Percentiles rank a stretch among this genome's conserved stretches.
Evolutionary conservation across 2,113 vertebrate genomes (phyloP).

Genomic region (Damaliscus lunatus): DNA sequence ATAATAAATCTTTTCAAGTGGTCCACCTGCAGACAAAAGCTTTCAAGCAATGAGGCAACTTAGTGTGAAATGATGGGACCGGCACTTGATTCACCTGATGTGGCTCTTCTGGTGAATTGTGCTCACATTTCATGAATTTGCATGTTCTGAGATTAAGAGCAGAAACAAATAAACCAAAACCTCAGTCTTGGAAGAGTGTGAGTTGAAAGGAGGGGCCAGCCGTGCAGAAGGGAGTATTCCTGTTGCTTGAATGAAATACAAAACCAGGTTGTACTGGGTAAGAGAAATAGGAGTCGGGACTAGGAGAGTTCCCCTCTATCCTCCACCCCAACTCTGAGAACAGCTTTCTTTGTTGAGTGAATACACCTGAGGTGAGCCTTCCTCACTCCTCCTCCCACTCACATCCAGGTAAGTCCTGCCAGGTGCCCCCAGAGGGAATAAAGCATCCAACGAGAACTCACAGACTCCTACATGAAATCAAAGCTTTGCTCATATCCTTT

Average conservation of each 20-base stretch:
- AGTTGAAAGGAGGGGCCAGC: background rate
- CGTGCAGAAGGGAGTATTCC: background rate
- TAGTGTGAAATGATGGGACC: background rate
- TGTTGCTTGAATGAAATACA: background rate
- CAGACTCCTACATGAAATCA: background rate
- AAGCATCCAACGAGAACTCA: background rate
- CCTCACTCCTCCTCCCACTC: background rate
- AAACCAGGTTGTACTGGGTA: background rate
- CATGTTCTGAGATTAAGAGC: background rate
- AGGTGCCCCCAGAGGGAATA: background rate
- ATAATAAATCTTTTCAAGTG: background rate
- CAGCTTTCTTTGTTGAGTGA: conserved; percentile 34
- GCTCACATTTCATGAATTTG: background rate
- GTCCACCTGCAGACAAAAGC: background rate
- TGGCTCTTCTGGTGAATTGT: background rate
- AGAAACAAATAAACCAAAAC: background rate
- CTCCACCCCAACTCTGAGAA: background rate
- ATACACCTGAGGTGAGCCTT: background rate
- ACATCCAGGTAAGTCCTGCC: conserved; percentile 34
- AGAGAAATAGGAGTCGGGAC: background rate
- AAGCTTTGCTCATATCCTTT: background rate
- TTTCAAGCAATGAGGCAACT: background rate
- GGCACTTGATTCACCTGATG: background rate
- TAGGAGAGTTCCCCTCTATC: background rate
- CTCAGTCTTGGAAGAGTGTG: background rate